Percentiles rank a stretch among this genome's conserved stretches.
These are phyloP conservation scores for Cyprinodon tularosa DNA, from an alignment of 2,113 vertebrate genomes.

Conservation along the genomic window DNA sequence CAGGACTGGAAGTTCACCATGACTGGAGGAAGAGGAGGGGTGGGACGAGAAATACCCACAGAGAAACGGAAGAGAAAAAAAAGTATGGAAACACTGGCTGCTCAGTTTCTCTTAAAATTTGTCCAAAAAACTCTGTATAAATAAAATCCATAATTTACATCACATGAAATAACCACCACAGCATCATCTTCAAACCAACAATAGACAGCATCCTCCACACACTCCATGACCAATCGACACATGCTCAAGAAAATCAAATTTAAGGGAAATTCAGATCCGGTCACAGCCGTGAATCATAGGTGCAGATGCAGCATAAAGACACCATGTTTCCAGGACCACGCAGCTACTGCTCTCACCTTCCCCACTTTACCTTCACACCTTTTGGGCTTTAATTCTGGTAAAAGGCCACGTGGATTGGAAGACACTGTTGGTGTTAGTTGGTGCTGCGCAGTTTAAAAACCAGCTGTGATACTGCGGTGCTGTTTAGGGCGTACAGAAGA, in stretches of 20 bases:
- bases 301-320: constrained; percentile 9
- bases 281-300: constrained; percentile 43
- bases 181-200: not conserved
- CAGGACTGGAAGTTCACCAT: constrained; percentile 44
- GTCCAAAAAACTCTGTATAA: not conserved
- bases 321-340: constrained; percentile 20
- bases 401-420: not conserved
- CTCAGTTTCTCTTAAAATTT: constrained; percentile 3
- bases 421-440: not conserved
- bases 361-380: not conserved
- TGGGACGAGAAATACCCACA: not conserved
- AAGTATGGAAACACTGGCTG: not conserved
- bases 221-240: not conserved
- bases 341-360: constrained; percentile 2
- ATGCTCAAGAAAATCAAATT: constrained; percentile 36
- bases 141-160: not conserved
- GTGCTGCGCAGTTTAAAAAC: not conserved
- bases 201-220: not conserved
- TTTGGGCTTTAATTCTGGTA: not conserved
- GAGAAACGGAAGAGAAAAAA: constrained; percentile 13
- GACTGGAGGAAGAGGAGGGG: constrained; percentile 10
- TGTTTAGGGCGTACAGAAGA: not conserved
- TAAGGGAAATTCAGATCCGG: constrained; percentile 43
- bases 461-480: not conserved
- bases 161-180: too few relatives aligned